These are phyloP conservation scores for Oscarella lobularis DNA, from an alignment of 37 sponge, comb jelly and placozoan genomes.

Conservation along the genomic window DNA sequence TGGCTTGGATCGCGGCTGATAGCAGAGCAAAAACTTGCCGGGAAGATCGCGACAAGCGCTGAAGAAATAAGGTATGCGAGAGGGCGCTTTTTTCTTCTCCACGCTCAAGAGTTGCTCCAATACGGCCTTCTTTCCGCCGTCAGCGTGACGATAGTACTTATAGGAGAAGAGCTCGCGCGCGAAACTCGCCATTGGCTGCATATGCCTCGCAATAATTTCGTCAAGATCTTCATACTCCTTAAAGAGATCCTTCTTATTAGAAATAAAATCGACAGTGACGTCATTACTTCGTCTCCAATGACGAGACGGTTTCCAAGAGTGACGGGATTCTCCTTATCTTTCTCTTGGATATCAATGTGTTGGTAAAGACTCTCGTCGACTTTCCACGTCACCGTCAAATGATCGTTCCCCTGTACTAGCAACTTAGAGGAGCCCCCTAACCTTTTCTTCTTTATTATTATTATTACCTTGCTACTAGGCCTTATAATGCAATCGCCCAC, in stretches of 20 bases:
- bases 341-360: slow-evolving; percentile 87
- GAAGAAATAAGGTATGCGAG: slow-evolving; percentile 88
- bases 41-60: slow-evolving; percentile 68
- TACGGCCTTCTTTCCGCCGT: slow-evolving; percentile 29
- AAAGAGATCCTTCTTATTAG: not conserved
- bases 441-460: no score
- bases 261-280: not conserved
- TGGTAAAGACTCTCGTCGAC: slow-evolving; percentile 62
- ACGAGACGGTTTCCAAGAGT: slow-evolving; percentile 68
- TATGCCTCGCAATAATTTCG: slow-evolving; percentile 89
- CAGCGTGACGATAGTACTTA: slow-evolving; percentile 53
- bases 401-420: slow-evolving; percentile 47
- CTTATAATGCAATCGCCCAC: slow-evolving; percentile 89
- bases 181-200: slow-evolving; percentile 74
- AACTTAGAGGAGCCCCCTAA: not conserved
- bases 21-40: slow-evolving; percentile 76
- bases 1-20: slow-evolving; percentile 68
- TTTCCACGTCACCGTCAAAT: slow-evolving; percentile 87
- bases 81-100: slow-evolving; percentile 66
- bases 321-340: slow-evolving; percentile 73
- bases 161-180: slow-evolving; percentile 59
- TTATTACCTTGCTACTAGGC: slow-evolving; percentile 84
- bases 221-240: slow-evolving; percentile 96
- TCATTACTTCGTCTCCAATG: slow-evolving; percentile 71
- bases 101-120: slow-evolving; percentile 48